Evolutionary conservation across 2,113 vertebrate genomes (phyloP).

Genomic region (Lipophrys pholis): DNA sequence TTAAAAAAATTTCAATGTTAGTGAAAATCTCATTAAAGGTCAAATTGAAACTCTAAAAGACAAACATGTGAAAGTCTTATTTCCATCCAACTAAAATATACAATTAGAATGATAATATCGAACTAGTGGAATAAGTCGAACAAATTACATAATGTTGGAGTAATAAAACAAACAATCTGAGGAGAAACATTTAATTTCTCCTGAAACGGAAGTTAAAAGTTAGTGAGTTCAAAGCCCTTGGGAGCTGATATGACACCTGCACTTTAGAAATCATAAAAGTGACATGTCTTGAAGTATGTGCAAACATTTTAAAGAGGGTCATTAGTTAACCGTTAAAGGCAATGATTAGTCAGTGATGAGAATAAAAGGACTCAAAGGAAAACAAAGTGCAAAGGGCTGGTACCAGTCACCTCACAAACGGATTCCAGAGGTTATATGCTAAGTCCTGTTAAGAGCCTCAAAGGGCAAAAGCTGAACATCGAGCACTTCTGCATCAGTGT

Average conservation of each 20-base stretch:
- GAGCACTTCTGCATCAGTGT: slow-evolving; percentile 66
- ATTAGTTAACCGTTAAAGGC: slow-evolving; percentile 71
- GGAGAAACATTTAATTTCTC: too few relatives aligned
- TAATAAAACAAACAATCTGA: too few relatives aligned
- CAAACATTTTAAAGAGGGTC: slow-evolving; percentile 68
- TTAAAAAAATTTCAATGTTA: too few relatives aligned
- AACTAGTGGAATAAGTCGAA: too few relatives aligned
- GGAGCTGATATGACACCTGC: slow-evolving; percentile 16
- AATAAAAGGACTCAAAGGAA: slow-evolving; percentile 70
- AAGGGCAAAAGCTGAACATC: slow-evolving; percentile 62
- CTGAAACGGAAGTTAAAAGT: background rate
- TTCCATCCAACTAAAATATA: too few relatives aligned
- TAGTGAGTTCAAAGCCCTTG: slow-evolving; percentile 2
- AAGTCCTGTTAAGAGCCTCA: slow-evolving; percentile 79
- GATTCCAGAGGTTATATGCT: slow-evolving; percentile 76
- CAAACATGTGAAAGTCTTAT: too few relatives aligned
- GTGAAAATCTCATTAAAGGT: too few relatives aligned
- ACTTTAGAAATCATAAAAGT: slow-evolving; percentile 22
- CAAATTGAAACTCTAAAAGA: too few relatives aligned
- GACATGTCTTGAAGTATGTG: slow-evolving; percentile 36
- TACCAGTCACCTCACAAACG: slow-evolving; percentile 74
- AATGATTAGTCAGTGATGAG: slow-evolving; percentile 59
- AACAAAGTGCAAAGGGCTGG: slow-evolving; percentile 71
- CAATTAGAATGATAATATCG: too few relatives aligned
- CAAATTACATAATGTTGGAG: too few relatives aligned